Base-by-base conservation (phyloP, 2,113 vertebrate species). In the Apodemus sylvaticus region DNA sequence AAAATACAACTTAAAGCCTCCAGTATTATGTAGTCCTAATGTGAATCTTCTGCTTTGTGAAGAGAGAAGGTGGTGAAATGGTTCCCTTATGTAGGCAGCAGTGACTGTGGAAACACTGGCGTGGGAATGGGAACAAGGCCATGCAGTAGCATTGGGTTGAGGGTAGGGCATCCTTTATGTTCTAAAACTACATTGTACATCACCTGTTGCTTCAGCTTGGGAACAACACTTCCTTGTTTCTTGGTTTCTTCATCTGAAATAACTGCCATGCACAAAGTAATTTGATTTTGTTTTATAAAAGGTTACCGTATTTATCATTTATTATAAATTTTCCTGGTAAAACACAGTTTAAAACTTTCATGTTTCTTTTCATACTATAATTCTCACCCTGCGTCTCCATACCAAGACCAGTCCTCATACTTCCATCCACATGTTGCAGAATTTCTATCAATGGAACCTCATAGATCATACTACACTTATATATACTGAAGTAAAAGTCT, bases 201-300 rank as follows among this genome's bases (percentile, higher is more conserved):
- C 73, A 58, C 22, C 22, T 36, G 13, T 58, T 60, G 19, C 71
- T 55, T 42, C 64, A 22, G 4, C 36, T 36, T 68, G 29, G 5
- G 13, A 13, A 64, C 79, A 94, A 71, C 2, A 48, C 3, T 79
- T 86, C 5, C 55, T 71, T 29, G 4, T n/a, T 22, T 60, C 39
- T 86, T 58, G n/a, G 9, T 66, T 70, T 90, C 55, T 79, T 93
- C 51, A 85, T 68, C 24, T 12, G 48, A 97, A 89, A 83, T 24
- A 83, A 76, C 8, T 1, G 20, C 1, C 45, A 3, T 76, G 9
- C 4, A 53, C 20, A 58, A 53, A 74, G 79, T 71, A 7, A 79
- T 55, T n/a, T 66, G 68, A 53, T 2, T 86, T 77, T 77, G n/a
- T 70, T 60, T 36, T 53, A 6, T 64, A 71, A 42, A 39, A 2